phyloP scores from a whole-genome alignment of 1,140 invertebrate species.

The Musca domestica region DNA sequence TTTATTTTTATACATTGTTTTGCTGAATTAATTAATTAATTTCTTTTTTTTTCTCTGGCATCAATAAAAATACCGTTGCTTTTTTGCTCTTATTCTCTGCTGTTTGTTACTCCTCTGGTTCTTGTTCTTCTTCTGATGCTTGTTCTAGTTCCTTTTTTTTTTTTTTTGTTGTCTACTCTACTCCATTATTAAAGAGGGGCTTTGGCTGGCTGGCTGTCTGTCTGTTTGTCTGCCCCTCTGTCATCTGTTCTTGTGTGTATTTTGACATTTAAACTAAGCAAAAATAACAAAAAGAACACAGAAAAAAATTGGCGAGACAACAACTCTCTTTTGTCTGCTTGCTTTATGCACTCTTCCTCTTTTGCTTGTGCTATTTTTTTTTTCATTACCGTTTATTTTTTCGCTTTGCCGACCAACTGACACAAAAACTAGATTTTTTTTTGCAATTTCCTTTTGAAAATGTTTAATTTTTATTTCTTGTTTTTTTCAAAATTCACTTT shows the following conservation, averaged over 20 bases:
- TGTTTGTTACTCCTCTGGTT: not conserved
- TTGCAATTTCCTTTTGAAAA: no score
- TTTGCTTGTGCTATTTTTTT: no score
- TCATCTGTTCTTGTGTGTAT: no score
- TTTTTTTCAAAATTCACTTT: slow-evolving; percentile 3
- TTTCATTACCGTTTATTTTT: no score
- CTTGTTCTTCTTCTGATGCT: not conserved
- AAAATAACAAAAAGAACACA: no score
- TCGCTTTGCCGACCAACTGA: no score
- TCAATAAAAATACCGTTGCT: slow-evolving; percentile 9
- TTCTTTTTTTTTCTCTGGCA: not conserved
- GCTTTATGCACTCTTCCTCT: no score
- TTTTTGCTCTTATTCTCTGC: not conserved
- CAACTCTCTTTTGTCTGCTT: no score
- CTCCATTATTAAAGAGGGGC: not conserved
- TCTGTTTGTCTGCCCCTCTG: not conserved
- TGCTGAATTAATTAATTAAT: not conserved
- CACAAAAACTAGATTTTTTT: no score
- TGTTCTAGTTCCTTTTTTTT: not conserved
- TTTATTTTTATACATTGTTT: not conserved
- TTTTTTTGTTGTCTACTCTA: not conserved
- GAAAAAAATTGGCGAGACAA: no score
- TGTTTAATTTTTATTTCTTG: not conserved
- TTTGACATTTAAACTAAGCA: no score
- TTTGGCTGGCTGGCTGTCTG: not conserved